A percentile compares a stretch with the other conserved stretches of the same genome.
Evolutionary conservation across 2,797 vertebrate species (phyloP).

Genomic region (Bradypus variegatus): DNA sequence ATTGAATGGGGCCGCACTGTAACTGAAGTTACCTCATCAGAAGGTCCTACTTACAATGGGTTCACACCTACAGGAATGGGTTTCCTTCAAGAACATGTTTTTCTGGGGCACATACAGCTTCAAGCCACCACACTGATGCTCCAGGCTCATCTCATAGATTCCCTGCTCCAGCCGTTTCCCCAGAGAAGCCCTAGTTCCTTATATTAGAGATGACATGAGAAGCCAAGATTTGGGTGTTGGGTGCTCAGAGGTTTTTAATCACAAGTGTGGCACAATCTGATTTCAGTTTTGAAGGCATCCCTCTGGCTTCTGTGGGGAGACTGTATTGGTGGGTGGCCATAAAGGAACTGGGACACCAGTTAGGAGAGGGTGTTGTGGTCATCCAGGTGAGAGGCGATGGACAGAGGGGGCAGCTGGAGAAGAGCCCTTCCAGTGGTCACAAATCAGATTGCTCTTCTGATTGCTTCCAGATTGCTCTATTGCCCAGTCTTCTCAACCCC

Average conservation of each 20-base stretch:
- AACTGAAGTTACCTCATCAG: too few relatives aligned
- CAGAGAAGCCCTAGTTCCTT: not conserved
- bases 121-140: not conserved
- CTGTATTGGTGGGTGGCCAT: fast-evolving
- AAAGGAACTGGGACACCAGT: not conserved
- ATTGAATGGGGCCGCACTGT: too few relatives aligned
- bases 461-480: not conserved
- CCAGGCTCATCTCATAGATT: fast-evolving
- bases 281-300: not conserved
- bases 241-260: not conserved
- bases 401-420: not conserved
- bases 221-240: not conserved
- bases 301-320: not conserved
- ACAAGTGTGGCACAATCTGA: not conserved
- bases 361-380: fast-evolving
- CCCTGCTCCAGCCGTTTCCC: not conserved
- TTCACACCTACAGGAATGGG: too few relatives aligned
- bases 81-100: too few relatives aligned
- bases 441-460: too few relatives aligned
- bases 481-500: not conserved
- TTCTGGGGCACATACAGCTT: too few relatives aligned
- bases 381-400: not conserved
- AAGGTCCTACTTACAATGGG: too few relatives aligned
- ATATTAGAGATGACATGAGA: not conserved
- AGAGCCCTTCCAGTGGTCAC: too few relatives aligned